Percentiles rank a stretch among this genome's conserved stretches.
Conservation (phyloP, 2,888 invertebrate genomes). For the Meloe dianella region DNA sequence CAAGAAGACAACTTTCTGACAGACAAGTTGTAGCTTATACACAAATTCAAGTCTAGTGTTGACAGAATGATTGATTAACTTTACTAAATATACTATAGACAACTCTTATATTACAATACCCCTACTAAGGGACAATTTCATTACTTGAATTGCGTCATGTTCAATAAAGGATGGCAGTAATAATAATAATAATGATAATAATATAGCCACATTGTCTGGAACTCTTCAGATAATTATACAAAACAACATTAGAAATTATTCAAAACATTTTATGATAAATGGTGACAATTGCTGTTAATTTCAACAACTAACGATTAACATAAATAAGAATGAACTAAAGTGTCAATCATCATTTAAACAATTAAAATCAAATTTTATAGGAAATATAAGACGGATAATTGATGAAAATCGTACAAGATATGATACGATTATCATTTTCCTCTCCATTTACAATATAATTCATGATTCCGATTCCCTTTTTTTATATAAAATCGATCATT, state of each 20-base stretch:
- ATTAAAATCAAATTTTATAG: neutral
- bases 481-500: neutral
- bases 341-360: constrained; percentile 2
- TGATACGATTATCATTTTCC: neutral
- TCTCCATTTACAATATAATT: neutral
- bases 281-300: constrained; percentile 1
- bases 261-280: neutral
- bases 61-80: constrained; percentile 46
- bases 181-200: neutral
- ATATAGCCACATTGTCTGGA: neutral
- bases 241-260: neutral
- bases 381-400: neutral
- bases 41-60: constrained; percentile 39
- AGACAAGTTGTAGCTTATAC: neutral
- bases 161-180: neutral
- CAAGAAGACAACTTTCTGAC: constrained; percentile 13
- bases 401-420: neutral
- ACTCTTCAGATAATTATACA: neutral
- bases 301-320: neutral
- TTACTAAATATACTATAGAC: constrained; percentile 31
- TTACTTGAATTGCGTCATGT: constrained; percentile 12
- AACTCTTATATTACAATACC: constrained; percentile 18
- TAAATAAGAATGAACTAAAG: neutral
- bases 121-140: constrained; percentile 17
- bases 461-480: too few species aligned